Evolutionary conservation across 2,797 vertebrate genomes (phyloP).

Genomic region (Numenius phaeopus): DNA sequence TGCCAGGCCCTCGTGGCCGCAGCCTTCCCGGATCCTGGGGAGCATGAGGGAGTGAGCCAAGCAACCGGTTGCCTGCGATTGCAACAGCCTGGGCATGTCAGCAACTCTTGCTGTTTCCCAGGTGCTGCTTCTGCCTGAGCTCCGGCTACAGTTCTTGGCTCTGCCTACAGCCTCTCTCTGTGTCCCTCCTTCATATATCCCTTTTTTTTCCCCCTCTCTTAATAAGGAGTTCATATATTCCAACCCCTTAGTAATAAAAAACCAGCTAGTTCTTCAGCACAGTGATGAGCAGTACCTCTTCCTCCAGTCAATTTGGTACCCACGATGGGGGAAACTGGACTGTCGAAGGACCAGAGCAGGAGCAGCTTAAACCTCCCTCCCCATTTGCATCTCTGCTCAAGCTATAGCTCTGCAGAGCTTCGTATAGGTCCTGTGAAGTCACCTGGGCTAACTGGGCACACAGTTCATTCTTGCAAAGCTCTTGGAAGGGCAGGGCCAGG

Average conservation of each 20-base stretch:
- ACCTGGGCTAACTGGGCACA: background rate
- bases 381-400: background rate
- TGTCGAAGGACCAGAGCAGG: fast-evolving
- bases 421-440: background rate
- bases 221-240: background rate
- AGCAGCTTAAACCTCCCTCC: background rate
- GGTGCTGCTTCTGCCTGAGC: background rate
- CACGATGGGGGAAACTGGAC: fast-evolving
- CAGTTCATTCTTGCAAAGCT: background rate
- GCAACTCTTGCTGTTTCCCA: background rate
- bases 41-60: background rate
- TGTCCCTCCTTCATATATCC: background rate
- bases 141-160: background rate
- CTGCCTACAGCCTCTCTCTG: background rate
- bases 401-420: background rate
- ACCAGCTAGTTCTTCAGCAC: background rate
- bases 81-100: slow-evolving; percentile 12
- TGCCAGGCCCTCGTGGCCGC: background rate
- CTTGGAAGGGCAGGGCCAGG: background rate
- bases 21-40: background rate
- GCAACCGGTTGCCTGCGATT: background rate
- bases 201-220: background rate
- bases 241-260: background rate
- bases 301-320: background rate
- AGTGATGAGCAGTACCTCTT: background rate